These are phyloP conservation scores for Paralichthys olivaceus DNA, from an alignment of 2,113 vertebrate species.

Conservation along the genomic window DNA sequence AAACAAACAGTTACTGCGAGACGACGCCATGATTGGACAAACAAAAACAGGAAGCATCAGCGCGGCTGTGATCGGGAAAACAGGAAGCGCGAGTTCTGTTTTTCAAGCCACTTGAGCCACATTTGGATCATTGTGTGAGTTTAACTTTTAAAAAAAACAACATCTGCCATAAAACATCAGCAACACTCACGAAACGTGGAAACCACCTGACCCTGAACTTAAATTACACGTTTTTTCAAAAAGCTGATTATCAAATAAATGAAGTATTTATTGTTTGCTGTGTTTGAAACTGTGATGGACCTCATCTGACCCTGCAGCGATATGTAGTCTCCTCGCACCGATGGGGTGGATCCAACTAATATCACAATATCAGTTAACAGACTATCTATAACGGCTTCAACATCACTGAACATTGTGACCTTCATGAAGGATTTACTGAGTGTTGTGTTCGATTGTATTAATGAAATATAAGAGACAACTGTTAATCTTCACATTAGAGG, in stretches of 20 bases:
- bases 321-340: too few species aligned
- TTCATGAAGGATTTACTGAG: neutral
- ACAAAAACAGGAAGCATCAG: constrained; percentile 77
- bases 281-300: neutral
- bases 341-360: neutral
- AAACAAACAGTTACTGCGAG: constrained; percentile 46
- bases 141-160: constrained; percentile 15
- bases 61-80: constrained; percentile 65
- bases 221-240: too few species aligned
- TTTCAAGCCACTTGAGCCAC: constrained; percentile 31
- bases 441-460: neutral
- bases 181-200: neutral
- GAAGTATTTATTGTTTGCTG: neutral
- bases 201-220: neutral
- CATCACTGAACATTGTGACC: neutral
- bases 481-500: too few species aligned
- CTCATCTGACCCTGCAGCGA: neutral
- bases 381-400: neutral
- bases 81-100: constrained; percentile 64
- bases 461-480: too few species aligned
- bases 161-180: constrained; percentile 23
- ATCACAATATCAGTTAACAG: neutral
- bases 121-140: constrained; percentile 22
- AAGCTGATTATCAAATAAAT: neutral
- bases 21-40: constrained; percentile 65